Evolutionary conservation across 2,797 vertebrate genomes (phyloP).

Genomic region (Jordanella pulchra): DNA sequence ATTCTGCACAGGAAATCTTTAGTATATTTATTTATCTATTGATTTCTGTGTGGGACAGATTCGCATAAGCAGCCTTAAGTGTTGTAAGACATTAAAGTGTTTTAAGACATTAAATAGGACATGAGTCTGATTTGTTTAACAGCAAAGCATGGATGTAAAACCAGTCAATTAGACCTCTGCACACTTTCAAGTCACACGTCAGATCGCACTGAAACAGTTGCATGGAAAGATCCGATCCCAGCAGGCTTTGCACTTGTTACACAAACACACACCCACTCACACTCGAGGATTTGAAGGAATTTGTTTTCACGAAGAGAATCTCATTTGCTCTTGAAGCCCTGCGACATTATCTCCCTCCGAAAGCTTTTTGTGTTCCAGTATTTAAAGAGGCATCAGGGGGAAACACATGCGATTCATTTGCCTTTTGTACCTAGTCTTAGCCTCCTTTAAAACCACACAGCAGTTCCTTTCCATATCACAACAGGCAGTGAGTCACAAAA

Average conservation of each 20-base stretch:
- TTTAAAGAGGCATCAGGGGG: conserved; percentile 66
- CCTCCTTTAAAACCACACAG: conserved; percentile 17
- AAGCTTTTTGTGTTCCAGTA: conserved; percentile 57
- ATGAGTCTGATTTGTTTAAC: conserved; percentile 38
- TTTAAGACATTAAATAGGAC: conserved; percentile 36
- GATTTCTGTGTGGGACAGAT: conserved; percentile 36
- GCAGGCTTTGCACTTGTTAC: conserved; percentile 60
- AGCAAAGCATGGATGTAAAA: conserved; percentile 29
- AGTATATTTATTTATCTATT: conserved; percentile 9
- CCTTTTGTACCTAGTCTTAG: conserved; percentile 39
- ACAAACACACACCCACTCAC: conserved; percentile 64
- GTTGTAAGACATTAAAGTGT: no score
- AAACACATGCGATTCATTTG: conserved; percentile 52
- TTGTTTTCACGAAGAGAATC: conserved; percentile 62
- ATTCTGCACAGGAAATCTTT: conserved; percentile 7
- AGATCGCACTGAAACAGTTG: conserved; percentile 31
- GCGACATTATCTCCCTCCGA: conserved; percentile 46
- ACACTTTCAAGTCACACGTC: conserved; percentile 45
- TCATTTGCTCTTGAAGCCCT: conserved; percentile 55
- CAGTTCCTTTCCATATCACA: conserved; percentile 15
- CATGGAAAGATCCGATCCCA: conserved; percentile 53
- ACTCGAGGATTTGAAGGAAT: conserved; percentile 60
- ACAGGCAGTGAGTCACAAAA: conserved; percentile 25
- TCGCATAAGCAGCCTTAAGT: conserved; percentile 35
- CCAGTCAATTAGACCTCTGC: conserved; percentile 42